Evolutionary conservation across 2,797 vertebrate species (phyloP), one percentile per base, ranked within the genome.

Genomic region (Passerculus sandwichensis): DNA sequence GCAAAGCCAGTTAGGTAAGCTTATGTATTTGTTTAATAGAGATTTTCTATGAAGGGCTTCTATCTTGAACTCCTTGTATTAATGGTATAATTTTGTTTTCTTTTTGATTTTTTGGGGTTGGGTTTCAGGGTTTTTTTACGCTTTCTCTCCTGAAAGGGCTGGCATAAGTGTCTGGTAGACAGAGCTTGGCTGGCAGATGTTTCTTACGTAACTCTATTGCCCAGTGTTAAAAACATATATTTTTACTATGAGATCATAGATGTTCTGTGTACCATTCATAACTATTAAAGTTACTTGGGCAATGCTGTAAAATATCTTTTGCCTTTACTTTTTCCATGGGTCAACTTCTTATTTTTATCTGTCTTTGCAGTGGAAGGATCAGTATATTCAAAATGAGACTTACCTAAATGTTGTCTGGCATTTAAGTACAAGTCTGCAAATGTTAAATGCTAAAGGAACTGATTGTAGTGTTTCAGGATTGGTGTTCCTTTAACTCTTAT

Each of bases 211-310:
- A 89, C 27, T 82, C 30, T 15, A 40, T n/a, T 87, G 61, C 87
- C 54, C 65, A 83, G 34, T 7, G 14, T 38, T 76, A 88, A 72
- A 89, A 93, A 67, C 40, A 51, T 94, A 77, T 95, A 74, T 93
- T 94, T 93, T 89, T 64, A 80, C 30, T 79, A 61, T 92, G 94
- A 96, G 94, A 85, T 93, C 89, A 94, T 88, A 27, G 61, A 11
- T 0, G 0, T 85, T 85, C 69, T 93, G 48, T 93, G 65, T 92
- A 77, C 57, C 17, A 87, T 91, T 71, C 78, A 45, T 19, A 92
- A 57, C 81, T 74, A 57, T 83, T 79, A 74, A 47, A 88, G 42
- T 85, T 56, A 62, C 50, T 89, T 71, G 11, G 9, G 51, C 15
- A 72, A 77, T 32, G 38, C 19, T 85, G 36, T 56, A 85, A 93